phyloP scores from a whole-genome alignment of 2,888 invertebrate genomes.

The Melanostoma mellinum region DNA sequence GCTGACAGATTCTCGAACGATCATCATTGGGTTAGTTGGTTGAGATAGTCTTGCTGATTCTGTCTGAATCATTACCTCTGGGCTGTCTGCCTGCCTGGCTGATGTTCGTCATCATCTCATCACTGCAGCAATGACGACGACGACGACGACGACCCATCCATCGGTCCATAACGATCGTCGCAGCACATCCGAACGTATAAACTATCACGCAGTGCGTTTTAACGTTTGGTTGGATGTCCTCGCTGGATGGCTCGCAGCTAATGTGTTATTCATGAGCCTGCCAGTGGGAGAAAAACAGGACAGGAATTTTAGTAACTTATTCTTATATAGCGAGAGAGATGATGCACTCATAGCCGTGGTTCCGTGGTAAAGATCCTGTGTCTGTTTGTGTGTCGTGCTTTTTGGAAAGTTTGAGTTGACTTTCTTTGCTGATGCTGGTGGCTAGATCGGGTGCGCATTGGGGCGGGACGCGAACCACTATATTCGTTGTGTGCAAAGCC shows the following conservation, averaged over 20 bases:
- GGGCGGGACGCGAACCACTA: background rate
- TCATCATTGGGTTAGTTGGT: constrained; percentile 67
- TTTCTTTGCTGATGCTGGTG: constrained; percentile 56
- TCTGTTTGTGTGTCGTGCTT: constrained; percentile 29
- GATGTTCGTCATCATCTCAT: constrained; percentile 73
- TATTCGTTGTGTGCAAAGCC: constrained; percentile 49
- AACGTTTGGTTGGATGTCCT: constrained; percentile 42
- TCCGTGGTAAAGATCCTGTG: constrained; percentile 54
- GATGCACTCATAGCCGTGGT: constrained; percentile 69
- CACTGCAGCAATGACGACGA: constrained; percentile 40
- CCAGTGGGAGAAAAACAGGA: constrained; percentile 68
- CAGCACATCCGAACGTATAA: constrained; percentile 66
- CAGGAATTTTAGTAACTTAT: constrained; percentile 73
- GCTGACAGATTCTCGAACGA: constrained; percentile 66
- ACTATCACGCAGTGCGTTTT: constrained; percentile 70
- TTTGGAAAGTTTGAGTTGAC: constrained; percentile 70
- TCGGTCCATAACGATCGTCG: constrained; percentile 72
- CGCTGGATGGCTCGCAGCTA: constrained; percentile 57
- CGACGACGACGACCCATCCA: constrained; percentile 57
- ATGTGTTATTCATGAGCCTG: constrained; percentile 72
- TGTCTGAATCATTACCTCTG: constrained; percentile 72
- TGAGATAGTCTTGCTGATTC: constrained; percentile 66
- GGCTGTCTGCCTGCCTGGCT: constrained; percentile 72
- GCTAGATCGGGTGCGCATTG: background rate
- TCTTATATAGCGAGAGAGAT: constrained; percentile 68